These are phyloP conservation scores for Heteropelma amictum DNA, from an alignment of 2,888 invertebrate species.

Conservation along the genomic window DNA sequence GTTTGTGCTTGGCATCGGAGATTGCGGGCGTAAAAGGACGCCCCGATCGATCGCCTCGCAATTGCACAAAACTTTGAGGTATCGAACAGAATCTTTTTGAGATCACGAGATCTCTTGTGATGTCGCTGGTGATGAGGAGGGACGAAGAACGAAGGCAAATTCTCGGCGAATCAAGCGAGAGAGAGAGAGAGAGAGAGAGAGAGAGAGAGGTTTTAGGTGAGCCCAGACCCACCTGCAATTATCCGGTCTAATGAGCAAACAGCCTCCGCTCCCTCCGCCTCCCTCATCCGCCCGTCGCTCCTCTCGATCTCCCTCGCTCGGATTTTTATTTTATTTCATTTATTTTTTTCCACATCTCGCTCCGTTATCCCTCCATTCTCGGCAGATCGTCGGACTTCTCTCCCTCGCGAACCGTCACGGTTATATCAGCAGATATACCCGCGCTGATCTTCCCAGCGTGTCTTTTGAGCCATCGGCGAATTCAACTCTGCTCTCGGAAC, in stretches of 20 bases:
- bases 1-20: too few relatives aligned
- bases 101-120: too few relatives aligned
- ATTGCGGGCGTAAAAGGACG: too few relatives aligned
- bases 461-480: constrained; percentile 51
- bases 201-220: constrained; percentile 65
- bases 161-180: too few relatives aligned
- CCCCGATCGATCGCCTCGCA: too few relatives aligned
- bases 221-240: constrained; percentile 73
- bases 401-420: constrained; percentile 41
- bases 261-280: constrained; percentile 66
- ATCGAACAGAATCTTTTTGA: too few relatives aligned
- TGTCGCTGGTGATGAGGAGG: constrained; percentile 27
- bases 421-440: constrained; percentile 29
- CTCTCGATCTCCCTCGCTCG: constrained; percentile 34
- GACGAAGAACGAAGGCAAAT: constrained; percentile 51
- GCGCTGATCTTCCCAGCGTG: constrained; percentile 46
- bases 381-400: constrained; percentile 39
- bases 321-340: constrained; percentile 29
- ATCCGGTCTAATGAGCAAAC: constrained; percentile 77
- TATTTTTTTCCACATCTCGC: constrained; percentile 42
- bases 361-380: constrained; percentile 29
- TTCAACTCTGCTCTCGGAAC: constrained; percentile 4
- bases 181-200: constrained; percentile 63
- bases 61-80: too few relatives aligned
- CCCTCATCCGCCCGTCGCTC: constrained; percentile 56